These are phyloP conservation scores for Noctua pronuba DNA, from an alignment of 2,888 invertebrate genomes.

Conservation along the genomic window DNA sequence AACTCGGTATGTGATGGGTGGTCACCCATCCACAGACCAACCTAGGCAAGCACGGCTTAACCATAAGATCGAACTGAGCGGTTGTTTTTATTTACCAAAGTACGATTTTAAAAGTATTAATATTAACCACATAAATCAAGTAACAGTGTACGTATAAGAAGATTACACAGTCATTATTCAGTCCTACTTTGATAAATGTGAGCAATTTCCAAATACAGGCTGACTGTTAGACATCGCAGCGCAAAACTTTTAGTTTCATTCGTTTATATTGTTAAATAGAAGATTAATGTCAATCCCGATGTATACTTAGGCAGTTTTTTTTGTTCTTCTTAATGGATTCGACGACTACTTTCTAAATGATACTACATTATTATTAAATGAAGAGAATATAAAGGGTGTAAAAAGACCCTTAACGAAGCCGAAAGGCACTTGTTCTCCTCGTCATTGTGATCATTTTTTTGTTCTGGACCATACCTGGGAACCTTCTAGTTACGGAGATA, in stretches of 20 bases:
- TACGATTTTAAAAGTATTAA: slow-evolving; percentile 48
- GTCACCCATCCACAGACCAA: too few relatives aligned
- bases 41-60: too few relatives aligned
- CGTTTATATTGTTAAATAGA: slow-evolving; percentile 32
- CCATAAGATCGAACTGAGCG: too few relatives aligned
- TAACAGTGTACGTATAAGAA: slow-evolving; percentile 49
- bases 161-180: slow-evolving; percentile 61
- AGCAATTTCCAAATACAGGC: slow-evolving; percentile 54
- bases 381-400: too few relatives aligned
- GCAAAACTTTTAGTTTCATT: slow-evolving; percentile 39
- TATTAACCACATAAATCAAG: slow-evolving; percentile 62
- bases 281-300: slow-evolving; percentile 37
- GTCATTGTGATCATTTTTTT: too few relatives aligned
- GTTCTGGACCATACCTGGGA: too few relatives aligned
- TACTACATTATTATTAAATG: background rate
- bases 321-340: slow-evolving; percentile 15
- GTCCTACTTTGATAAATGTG: slow-evolving; percentile 61
- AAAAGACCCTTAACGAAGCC: too few relatives aligned
- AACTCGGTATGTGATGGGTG: too few relatives aligned
- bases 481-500: too few relatives aligned
- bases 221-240: slow-evolving; percentile 33
- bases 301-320: slow-evolving; percentile 7
- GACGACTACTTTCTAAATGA: background rate
- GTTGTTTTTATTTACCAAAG: too few relatives aligned
- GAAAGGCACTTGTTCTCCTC: too few relatives aligned